These are phyloP conservation scores for Balearica regulorum DNA, from an alignment of 2,797 vertebrate genomes.

Conservation along the genomic window DNA sequence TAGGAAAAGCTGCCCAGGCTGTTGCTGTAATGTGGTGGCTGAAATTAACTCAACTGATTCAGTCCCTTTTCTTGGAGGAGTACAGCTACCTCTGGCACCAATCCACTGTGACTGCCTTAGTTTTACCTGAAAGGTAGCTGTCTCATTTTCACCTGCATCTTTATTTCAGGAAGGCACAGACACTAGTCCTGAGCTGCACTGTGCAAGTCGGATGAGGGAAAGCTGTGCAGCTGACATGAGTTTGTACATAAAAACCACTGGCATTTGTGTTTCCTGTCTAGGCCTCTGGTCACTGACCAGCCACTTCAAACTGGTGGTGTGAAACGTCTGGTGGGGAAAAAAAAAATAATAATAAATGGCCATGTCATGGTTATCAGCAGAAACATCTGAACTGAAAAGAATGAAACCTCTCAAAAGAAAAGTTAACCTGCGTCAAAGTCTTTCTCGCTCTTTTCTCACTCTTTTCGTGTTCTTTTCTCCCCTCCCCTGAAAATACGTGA, in stretches of 20 bases:
- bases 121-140: background rate
- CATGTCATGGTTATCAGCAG: background rate
- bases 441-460: background rate
- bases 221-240: background rate
- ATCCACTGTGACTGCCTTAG: background rate
- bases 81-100: background rate
- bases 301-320: background rate
- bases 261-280: background rate
- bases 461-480: background rate
- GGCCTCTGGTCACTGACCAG: background rate
- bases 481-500: background rate
- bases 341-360: no score
- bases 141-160: background rate
- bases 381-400: background rate
- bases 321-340: background rate
- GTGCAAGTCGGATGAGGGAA: background rate
- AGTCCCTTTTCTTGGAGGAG: background rate
- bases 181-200: background rate
- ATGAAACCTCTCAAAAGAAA: background rate
- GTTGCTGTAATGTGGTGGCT: background rate
- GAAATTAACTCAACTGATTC: background rate
- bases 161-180: background rate
- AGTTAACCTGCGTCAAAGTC: background rate
- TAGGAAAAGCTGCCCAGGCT: background rate
- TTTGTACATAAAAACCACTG: background rate